A percentile compares a stretch with the other conserved stretches of the same genome.
Conservation (phyloP, 2,797 vertebrate genomes). For the Cossypha niveicapilla region DNA sequence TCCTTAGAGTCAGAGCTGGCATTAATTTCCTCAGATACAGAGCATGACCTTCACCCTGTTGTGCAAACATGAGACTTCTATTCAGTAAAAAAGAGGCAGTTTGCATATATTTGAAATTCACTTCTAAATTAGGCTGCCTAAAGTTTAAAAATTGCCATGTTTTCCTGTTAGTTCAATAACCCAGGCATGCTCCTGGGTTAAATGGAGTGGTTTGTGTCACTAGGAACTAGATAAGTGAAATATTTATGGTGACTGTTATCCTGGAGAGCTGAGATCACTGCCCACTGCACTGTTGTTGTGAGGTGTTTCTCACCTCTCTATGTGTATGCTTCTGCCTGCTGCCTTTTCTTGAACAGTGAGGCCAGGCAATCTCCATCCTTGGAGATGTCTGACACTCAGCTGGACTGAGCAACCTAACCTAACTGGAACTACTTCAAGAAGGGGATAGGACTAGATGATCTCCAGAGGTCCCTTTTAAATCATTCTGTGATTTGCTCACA, state of each 20-base stretch:
- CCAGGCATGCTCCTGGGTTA: neutral
- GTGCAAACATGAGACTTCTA: neutral
- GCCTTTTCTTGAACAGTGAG: neutral
- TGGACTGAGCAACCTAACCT: neutral
- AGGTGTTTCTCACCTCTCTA: neutral
- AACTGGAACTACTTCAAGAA: neutral
- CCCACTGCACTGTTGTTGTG: neutral
- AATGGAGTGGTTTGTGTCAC: neutral
- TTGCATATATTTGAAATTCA: neutral
- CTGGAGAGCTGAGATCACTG: neutral
- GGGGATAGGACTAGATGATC: neutral
- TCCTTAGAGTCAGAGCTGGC: neutral
- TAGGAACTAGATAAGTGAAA: neutral
- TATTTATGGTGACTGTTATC: neutral
- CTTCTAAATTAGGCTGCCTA: neutral
- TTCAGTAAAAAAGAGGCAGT: neutral
- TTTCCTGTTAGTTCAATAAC: neutral
- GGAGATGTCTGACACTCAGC: neutral
- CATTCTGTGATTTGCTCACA: neutral
- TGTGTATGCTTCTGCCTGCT: fast-evolving
- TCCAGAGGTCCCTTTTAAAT: neutral
- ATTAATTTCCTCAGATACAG: neutral
- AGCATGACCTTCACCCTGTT: neutral
- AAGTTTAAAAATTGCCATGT: neutral
- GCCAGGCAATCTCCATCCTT: neutral